phyloP scores from a whole-genome alignment of 2,797 vertebrate genomes.

The Peromyscus melanophrys region DNA sequence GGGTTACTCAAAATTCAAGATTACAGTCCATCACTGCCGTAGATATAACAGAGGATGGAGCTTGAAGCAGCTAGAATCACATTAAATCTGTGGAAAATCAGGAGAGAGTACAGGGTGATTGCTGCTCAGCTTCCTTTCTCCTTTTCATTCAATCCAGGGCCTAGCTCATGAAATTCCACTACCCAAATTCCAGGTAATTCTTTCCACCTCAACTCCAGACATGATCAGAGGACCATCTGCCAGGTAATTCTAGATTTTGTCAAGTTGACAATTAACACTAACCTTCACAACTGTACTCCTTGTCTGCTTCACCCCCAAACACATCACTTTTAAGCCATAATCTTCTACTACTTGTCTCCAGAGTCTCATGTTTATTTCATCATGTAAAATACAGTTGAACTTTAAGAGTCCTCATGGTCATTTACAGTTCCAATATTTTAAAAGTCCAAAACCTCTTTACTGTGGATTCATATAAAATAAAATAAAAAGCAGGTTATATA shows the following conservation, averaged over 20 bases:
- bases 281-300: background rate
- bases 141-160: background rate
- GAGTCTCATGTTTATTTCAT: background rate
- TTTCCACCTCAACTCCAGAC: background rate
- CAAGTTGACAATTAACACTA: background rate
- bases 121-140: background rate
- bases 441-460: background rate
- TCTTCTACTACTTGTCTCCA: background rate
- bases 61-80: background rate
- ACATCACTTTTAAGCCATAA: background rate
- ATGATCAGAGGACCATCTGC: background rate
- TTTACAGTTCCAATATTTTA: background rate
- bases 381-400: background rate
- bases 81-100: background rate
- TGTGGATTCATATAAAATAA: background rate
- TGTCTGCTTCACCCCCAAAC: background rate
- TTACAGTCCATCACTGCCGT: background rate
- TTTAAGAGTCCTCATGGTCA: background rate
- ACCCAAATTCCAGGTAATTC: background rate
- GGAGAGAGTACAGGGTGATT: background rate
- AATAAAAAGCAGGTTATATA: background rate
- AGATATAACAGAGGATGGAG: background rate
- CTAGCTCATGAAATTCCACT: background rate
- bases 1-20: background rate
- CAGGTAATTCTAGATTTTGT: background rate